Conservation (phyloP, 2,888 invertebrate species). For the Lapara coniferarum region DNA sequence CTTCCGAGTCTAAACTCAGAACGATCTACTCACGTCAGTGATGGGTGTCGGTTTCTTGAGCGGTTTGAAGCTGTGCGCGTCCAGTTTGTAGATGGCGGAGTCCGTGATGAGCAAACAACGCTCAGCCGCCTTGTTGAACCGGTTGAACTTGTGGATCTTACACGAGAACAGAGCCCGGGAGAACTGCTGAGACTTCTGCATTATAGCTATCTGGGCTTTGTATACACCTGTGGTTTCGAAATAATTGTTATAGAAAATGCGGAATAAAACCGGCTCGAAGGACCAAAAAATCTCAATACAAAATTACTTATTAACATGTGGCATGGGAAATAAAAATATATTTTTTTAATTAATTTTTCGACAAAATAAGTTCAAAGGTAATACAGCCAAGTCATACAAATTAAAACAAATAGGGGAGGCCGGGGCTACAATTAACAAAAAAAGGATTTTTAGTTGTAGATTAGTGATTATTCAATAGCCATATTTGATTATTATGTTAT, state of each 20-base stretch:
- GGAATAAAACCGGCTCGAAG: background rate
- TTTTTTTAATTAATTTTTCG: too few species aligned
- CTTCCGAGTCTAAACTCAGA: background rate
- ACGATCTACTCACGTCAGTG: constrained; percentile 82
- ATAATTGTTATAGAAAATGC: background rate
- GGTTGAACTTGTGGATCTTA: constrained; percentile 86
- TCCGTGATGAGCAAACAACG: constrained; percentile 95
- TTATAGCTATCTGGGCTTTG: constrained; percentile 54
- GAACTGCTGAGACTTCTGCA: constrained; percentile 61
- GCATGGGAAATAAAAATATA: too few species aligned
- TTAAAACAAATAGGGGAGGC: too few species aligned
- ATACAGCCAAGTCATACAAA: too few species aligned
- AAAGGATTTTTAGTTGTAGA: too few species aligned
- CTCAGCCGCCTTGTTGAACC: constrained; percentile 91
- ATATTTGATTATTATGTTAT: too few species aligned
- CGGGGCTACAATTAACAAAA: too few species aligned
- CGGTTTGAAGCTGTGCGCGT: constrained; percentile 92
- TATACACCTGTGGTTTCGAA: constrained; percentile 52
- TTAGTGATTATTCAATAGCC: too few species aligned
- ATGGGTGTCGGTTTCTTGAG: constrained; percentile 93
- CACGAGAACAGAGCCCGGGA: constrained; percentile 86
- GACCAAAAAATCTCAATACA: background rate
- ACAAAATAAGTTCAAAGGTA: too few species aligned
- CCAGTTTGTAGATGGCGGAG: constrained; percentile 92
- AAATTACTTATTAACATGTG: too few species aligned